Evolutionary conservation across 2,797 vertebrate species (phyloP).

Genomic region (Nasua narica): DNA sequence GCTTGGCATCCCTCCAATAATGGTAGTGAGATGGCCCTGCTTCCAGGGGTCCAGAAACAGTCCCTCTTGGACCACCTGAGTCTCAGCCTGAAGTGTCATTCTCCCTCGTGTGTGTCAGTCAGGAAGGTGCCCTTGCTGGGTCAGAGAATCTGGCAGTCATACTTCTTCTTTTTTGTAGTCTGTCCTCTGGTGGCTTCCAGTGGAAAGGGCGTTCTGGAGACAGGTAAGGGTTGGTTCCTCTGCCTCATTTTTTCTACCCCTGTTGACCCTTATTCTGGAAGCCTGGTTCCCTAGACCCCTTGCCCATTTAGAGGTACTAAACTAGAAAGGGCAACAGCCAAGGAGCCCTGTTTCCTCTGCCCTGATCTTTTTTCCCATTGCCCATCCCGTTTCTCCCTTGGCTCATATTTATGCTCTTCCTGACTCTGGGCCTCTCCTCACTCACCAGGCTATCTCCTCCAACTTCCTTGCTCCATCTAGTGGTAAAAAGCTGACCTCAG

Average conservation of each 20-base stretch:
- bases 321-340: neutral
- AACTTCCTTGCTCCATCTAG: neutral
- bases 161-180: constrained; percentile 82
- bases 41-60: neutral
- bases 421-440: neutral
- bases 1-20: neutral
- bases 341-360: neutral
- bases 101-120: neutral
- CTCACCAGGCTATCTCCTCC: neutral
- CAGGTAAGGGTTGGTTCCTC: constrained; percentile 86
- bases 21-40: neutral
- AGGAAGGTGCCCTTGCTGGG: neutral
- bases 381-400: neutral
- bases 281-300: neutral
- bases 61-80: neutral
- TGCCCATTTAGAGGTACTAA: neutral
- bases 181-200: constrained; percentile 96
- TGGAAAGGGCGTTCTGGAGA: constrained; percentile 94
- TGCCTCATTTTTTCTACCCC: neutral
- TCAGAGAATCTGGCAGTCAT: neutral
- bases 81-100: neutral
- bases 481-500: constrained; percentile 15
- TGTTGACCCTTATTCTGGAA: neutral
- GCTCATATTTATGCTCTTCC: neutral
- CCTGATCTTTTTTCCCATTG: neutral